Evolutionary conservation across 2,797 vertebrate genomes (phyloP).

Genomic region (Acropternis orthonyx): DNA sequence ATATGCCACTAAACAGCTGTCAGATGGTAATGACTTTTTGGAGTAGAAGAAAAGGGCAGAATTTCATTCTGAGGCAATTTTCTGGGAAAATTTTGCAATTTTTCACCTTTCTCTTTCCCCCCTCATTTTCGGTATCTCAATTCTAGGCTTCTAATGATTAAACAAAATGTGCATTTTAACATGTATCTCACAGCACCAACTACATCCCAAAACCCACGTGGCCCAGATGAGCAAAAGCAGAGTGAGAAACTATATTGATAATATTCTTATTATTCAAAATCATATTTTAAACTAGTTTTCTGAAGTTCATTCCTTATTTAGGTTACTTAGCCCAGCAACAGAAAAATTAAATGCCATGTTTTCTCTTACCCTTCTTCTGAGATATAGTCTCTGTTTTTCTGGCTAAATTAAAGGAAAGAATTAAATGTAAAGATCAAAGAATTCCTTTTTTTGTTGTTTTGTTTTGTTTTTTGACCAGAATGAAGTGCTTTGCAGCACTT

Average conservation of each 20-base stretch:
- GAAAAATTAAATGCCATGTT: not conserved
- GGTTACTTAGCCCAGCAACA: not conserved
- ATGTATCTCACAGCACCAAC: not conserved
- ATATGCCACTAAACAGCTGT: constrained; percentile 73
- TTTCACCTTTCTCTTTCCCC: not conserved
- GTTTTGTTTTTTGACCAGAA: not conserved
- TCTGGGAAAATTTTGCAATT: constrained; percentile 55
- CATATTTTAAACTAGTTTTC: not conserved
- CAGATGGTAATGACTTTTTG: constrained; percentile 72
- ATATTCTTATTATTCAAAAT: not conserved
- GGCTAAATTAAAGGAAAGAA: not conserved
- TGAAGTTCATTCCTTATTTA: not conserved
- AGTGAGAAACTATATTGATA: not conserved
- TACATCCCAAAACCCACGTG: not conserved
- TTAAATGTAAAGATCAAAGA: not conserved
- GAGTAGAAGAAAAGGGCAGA: constrained; percentile 62
- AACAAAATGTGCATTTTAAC: not conserved
- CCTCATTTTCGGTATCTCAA: not conserved
- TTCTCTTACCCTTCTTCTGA: not conserved
- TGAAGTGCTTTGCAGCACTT: not conserved
- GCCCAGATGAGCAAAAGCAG: not conserved
- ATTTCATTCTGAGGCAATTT: constrained; percentile 61
- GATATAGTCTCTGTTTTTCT: not conserved
- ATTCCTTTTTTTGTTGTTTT: not conserved
- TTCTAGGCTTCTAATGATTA: not conserved